Evolutionary conservation across 1,140 invertebrate species (phyloP).

Genomic region (Drosophila ercepeae): DNA sequence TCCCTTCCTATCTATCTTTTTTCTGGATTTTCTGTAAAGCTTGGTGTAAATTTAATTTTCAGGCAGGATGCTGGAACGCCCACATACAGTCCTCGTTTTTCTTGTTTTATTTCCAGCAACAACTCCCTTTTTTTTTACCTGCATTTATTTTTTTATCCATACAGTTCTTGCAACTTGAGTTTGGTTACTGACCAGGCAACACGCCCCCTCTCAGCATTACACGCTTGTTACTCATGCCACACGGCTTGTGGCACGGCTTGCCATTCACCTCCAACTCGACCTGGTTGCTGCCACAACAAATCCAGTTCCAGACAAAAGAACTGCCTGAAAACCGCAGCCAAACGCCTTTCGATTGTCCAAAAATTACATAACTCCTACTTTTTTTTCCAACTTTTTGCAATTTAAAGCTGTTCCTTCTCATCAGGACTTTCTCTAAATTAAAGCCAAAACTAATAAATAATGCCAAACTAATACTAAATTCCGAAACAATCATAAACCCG

Average conservation of each 20-base stretch:
- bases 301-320: conserved; percentile 51
- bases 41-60: conserved; percentile 41
- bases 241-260: conserved; percentile 33
- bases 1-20: conserved; percentile 6
- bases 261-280: conserved; percentile 43
- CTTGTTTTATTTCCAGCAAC: neutral
- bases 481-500: conserved; percentile 5
- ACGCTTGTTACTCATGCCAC: conserved; percentile 77
- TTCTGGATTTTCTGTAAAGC: conserved; percentile 24
- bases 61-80: conserved; percentile 44
- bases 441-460: conserved; percentile 10
- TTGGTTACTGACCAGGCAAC: conserved; percentile 41
- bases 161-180: conserved; percentile 6
- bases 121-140: conserved; percentile 7
- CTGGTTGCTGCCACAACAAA: conserved; percentile 37
- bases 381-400: neutral
- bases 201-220: conserved; percentile 43
- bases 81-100: neutral
- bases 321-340: conserved; percentile 23
- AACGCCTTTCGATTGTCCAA: conserved; percentile 56
- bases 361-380: conserved; percentile 58
- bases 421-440: neutral
- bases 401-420: neutral
- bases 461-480: conserved; percentile 9
- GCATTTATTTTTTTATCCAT: conserved; percentile 25